Percentiles rank a stretch among this genome's conserved stretches.
phyloP scores from a whole-genome alignment of 2,797 vertebrate genomes.

The Trachurus trachurus region DNA sequence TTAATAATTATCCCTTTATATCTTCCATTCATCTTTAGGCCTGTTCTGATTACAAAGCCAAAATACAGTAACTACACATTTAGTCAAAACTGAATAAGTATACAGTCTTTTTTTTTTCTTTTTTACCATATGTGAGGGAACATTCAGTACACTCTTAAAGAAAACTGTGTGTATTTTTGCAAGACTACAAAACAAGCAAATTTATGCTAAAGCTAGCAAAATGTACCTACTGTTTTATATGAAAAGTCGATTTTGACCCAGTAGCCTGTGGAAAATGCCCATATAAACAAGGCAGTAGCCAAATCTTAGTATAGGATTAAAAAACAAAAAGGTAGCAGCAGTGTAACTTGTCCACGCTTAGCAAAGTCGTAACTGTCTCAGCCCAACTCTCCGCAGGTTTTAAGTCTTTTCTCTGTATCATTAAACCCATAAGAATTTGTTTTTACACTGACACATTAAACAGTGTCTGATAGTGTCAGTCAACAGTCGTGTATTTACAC shows the following conservation, averaged over 20 bases:
- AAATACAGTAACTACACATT: background rate
- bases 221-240: background rate
- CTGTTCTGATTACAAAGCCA: background rate
- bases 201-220: background rate
- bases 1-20: constrained; percentile 19
- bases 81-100: background rate
- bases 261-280: background rate
- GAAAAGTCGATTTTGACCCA: background rate
- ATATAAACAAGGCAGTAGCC: background rate
- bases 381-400: background rate
- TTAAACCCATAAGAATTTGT: background rate
- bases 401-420: background rate
- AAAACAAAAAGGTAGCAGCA: background rate
- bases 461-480: background rate
- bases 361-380: background rate
- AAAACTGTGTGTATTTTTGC: background rate
- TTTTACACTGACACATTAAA: background rate
- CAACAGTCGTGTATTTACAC: background rate
- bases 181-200: background rate
- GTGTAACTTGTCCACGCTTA: background rate
- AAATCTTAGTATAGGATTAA: background rate
- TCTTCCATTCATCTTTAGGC: background rate
- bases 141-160: background rate
- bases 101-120: no score
- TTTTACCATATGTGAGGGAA: no score